Evolutionary conservation across 2,888 invertebrate species (phyloP).

Genomic region (Aromia moschata): DNA sequence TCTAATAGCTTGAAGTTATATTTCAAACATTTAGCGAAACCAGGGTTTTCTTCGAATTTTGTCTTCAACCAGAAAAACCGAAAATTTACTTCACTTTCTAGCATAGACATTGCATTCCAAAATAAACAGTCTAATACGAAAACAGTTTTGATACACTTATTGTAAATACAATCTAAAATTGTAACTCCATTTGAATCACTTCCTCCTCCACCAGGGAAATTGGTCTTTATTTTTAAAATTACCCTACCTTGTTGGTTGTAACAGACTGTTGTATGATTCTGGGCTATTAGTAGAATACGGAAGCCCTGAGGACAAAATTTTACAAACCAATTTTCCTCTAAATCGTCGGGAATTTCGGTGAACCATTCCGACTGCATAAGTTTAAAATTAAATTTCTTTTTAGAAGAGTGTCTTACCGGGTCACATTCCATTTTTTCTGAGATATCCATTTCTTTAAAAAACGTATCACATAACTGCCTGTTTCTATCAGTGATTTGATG

Average conservation of each 20-base stretch:
- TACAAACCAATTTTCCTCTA: slow-evolving; percentile 76
- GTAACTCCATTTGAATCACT: slow-evolving; percentile 64
- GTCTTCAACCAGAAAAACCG: slow-evolving; percentile 84
- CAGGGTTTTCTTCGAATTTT: slow-evolving; percentile 74
- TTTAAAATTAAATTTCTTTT: slow-evolving; percentile 55
- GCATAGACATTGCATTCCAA: slow-evolving; percentile 79
- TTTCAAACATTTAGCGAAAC: slow-evolving; percentile 58
- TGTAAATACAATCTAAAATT: slow-evolving; percentile 86
- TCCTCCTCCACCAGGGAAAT: slow-evolving; percentile 77
- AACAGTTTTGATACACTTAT: slow-evolving; percentile 68
- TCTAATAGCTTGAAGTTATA: slow-evolving; percentile 66
- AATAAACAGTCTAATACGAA: slow-evolving; percentile 85
- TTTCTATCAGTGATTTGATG: slow-evolving; percentile 63
- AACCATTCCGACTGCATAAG: slow-evolving; percentile 96
- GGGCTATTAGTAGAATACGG: slow-evolving; percentile 83
- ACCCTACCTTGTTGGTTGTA: slow-evolving; percentile 38
- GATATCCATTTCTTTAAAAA: slow-evolving; percentile 43
- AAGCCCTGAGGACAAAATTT: slow-evolving; percentile 86
- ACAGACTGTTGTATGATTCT: slow-evolving; percentile 55
- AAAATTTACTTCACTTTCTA: slow-evolving; percentile 81
- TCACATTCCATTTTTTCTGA: slow-evolving; percentile 55
- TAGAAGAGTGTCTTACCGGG: not conserved
- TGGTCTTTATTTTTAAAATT: slow-evolving; percentile 66
- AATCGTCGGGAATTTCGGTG: slow-evolving; percentile 82
- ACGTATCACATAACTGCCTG: slow-evolving; percentile 66